These are phyloP conservation scores for Macrotus californicus DNA, from an alignment of 2,113 vertebrate species.

Conservation along the genomic window DNA sequence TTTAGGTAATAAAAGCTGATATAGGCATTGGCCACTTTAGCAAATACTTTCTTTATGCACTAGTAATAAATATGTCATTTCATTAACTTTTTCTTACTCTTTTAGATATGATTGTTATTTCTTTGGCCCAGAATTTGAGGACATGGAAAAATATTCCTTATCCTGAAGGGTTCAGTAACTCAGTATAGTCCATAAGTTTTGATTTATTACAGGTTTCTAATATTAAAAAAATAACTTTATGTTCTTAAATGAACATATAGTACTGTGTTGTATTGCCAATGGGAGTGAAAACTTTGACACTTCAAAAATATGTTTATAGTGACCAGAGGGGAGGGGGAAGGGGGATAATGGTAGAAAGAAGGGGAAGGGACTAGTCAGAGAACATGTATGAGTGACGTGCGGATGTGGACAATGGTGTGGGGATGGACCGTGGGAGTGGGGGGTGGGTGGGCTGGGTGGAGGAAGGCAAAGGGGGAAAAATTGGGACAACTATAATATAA, in stretches of 20 bases:
- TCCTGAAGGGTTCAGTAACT: slow-evolving; percentile 18
- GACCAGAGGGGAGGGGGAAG: no score
- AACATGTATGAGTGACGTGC: no score
- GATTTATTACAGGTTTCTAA: background rate
- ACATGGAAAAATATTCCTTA: background rate
- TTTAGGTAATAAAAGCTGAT: slow-evolving; percentile 16
- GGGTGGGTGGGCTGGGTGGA: no score
- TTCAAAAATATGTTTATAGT: background rate
- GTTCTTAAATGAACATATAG: background rate
- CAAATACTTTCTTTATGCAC: background rate
- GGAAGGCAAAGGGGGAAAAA: no score
- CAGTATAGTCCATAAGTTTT: slow-evolving; percentile 24
- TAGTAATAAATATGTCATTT: background rate
- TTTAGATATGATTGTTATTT: slow-evolving; percentile 34
- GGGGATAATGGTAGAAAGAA: no score
- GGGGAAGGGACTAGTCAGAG: no score
- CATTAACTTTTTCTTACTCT: slow-evolving; percentile 10
- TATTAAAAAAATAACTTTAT: background rate
- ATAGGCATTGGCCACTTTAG: background rate
- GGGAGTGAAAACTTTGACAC: background rate
- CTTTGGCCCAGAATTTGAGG: slow-evolving; percentile 18
- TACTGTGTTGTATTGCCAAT: background rate
- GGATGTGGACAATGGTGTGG: no score
- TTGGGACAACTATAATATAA: no score
- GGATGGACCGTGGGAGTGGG: no score